phyloP scores from a whole-genome alignment of 2,888 invertebrate genomes.

The Ormyrus nitidulus region DNA sequence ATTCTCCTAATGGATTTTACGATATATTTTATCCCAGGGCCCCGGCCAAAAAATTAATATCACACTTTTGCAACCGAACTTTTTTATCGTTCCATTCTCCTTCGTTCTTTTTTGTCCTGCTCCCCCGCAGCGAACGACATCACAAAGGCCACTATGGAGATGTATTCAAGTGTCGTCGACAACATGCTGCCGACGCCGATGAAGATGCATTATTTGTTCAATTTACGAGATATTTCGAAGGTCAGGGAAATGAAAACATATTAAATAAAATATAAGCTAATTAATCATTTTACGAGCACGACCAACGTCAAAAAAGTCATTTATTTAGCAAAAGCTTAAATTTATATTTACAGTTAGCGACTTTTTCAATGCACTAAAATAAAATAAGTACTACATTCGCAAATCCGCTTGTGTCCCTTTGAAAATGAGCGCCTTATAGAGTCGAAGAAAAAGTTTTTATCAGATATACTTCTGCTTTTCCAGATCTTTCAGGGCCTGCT shows the following conservation, averaged over 20 bases:
- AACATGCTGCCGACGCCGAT: slow-evolving; percentile 91
- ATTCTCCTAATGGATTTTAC: slow-evolving; percentile 34
- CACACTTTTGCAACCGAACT: slow-evolving; percentile 10
- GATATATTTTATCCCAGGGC: slow-evolving; percentile 14
- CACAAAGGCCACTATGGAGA: slow-evolving; percentile 85
- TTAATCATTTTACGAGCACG: too few species aligned
- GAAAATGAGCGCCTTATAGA: too few species aligned
- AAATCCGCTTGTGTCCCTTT: too few species aligned
- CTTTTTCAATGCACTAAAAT: too few species aligned
- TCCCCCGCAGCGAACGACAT: slow-evolving; percentile 78
- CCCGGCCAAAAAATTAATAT: slow-evolving; percentile 36
- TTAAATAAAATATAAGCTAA: too few species aligned
- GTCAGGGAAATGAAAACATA: slow-evolving; percentile 72
- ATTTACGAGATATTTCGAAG: slow-evolving; percentile 91
- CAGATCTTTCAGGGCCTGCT: slow-evolving; percentile 85
- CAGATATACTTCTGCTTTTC: slow-evolving; percentile 44
- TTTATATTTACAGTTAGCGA: too few species aligned
- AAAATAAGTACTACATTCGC: too few species aligned
- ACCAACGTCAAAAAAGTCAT: too few species aligned
- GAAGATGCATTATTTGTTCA: slow-evolving; percentile 94
- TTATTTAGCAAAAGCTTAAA: too few species aligned
- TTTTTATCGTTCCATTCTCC: slow-evolving; percentile 10
- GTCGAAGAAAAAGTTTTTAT: too few species aligned
- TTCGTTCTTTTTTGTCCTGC: background rate
- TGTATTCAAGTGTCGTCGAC: slow-evolving; percentile 84